Conservation (phyloP, 2,113 vertebrate genomes). For the Labeo rohita region DNA sequence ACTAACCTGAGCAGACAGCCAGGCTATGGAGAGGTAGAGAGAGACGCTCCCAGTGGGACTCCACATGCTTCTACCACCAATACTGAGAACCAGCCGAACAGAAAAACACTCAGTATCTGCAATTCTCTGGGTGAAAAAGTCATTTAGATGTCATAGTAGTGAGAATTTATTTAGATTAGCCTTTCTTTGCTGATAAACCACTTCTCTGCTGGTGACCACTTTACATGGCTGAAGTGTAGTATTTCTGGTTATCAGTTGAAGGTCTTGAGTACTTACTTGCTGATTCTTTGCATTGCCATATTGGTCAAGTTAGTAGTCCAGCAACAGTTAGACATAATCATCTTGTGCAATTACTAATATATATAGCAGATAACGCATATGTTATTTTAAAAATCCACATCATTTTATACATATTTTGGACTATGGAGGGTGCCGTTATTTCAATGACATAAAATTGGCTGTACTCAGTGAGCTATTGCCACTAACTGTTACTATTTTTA, state of each 20-base stretch:
- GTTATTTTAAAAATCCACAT: too few species aligned
- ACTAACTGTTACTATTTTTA: too few species aligned
- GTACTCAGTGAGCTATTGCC: too few species aligned
- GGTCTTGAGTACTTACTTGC: not conserved
- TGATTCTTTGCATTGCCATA: not conserved
- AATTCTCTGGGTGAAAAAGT: not conserved
- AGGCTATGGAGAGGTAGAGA: constrained; percentile 41
- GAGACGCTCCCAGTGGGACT: constrained; percentile 39
- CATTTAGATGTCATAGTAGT: constrained; percentile 1
- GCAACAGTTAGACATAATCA: not conserved
- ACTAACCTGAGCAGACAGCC: constrained; percentile 54
- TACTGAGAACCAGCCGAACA: constrained; percentile 2
- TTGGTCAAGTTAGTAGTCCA: not conserved
- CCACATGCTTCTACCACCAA: constrained; percentile 16
- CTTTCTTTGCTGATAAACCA: not conserved
- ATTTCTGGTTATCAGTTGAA: not conserved
- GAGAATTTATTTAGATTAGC: not conserved
- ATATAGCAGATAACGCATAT: too few species aligned
- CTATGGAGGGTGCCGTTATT: too few species aligned
- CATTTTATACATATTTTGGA: too few species aligned
- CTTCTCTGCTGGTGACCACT: not conserved
- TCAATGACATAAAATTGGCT: too few species aligned
- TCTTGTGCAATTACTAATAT: not conserved
- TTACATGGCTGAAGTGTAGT: not conserved
- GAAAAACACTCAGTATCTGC: not conserved